Evolutionary conservation across 1,140 invertebrate species (phyloP), one percentile per base, ranked within the genome.

Genomic region (Tetragnatha versicolor): DNA sequence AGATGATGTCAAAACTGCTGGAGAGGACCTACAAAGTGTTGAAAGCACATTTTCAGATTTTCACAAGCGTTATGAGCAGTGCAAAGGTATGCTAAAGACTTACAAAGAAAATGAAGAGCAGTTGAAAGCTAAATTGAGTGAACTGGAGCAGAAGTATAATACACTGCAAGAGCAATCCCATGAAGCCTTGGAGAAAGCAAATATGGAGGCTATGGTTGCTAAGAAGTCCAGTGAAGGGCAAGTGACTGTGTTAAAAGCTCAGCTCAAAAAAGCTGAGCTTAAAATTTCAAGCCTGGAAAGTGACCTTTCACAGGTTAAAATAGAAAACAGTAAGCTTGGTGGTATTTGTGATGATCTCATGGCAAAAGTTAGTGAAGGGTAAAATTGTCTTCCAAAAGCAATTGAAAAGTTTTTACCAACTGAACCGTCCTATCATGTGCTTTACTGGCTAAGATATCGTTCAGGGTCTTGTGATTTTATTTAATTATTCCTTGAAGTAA

Each of bases 261-360:
- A 92, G 85, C 86, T 92, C n/a, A 93, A 92, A 83, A 93, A 93
- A 85, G 88, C 91, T 83, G 92, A 94, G 83, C 88, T 94, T 47
- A 90, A 90, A 82, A 88, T 90, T 1, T 89, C 85, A 61, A 77
- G 83, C 42, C 84, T 92, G 63, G 89, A 92, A 82, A 90, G 90
- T 82, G 89, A 89, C 27, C 83, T 92, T 39, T 88, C 89, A 47
- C 91, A 92, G 82, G 37, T 47, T 5, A 53, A 63, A 55, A 66
- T 65, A n/a, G 73, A 77, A 65, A 77, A 66, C 42, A 29, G 22
- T 20, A 58, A 77, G n/a, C 47, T 77, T 2, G 31, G 73, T 22
- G 53, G 73, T 42, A 77, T 77, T 39, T 77, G 73, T 66, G 73
- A 77, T 77, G 73, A 77, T 39, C 31, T 77, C 12, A 77, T 77